Evolutionary conservation across 2,888 invertebrate genomes (phyloP).

Genomic region (Pteria penguin): DNA sequence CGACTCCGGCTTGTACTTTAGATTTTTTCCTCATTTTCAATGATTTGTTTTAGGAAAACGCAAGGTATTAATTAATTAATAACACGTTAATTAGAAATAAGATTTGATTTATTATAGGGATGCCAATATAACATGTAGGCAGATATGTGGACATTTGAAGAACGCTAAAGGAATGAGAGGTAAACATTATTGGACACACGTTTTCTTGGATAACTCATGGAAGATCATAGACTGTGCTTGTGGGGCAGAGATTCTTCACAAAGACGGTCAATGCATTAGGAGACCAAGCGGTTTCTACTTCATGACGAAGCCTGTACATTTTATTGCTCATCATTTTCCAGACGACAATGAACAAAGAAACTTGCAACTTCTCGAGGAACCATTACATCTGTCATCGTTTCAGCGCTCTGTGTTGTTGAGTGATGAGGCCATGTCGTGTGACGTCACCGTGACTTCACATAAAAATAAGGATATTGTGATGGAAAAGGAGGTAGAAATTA

Average conservation of each 20-base stretch:
- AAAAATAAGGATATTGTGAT: background rate
- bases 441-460: background rate
- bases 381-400: background rate
- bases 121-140: background rate
- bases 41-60: no score
- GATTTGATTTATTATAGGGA: no score
- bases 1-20: no score
- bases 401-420: background rate
- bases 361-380: background rate
- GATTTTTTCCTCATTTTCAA: no score
- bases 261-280: background rate
- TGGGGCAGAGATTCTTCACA: background rate
- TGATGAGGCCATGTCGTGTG: background rate
- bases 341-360: background rate
- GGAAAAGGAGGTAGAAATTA: background rate
- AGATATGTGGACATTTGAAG: background rate
- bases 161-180: background rate
- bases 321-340: background rate
- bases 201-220: background rate
- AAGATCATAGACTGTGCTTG: background rate
- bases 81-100: no score
- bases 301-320: background rate
- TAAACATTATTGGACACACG: background rate
- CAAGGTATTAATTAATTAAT: no score
- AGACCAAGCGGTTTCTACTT: background rate